These are phyloP conservation scores for Morinoia aosen DNA, from an alignment of 2,888 invertebrate genomes.

Conservation along the genomic window DNA sequence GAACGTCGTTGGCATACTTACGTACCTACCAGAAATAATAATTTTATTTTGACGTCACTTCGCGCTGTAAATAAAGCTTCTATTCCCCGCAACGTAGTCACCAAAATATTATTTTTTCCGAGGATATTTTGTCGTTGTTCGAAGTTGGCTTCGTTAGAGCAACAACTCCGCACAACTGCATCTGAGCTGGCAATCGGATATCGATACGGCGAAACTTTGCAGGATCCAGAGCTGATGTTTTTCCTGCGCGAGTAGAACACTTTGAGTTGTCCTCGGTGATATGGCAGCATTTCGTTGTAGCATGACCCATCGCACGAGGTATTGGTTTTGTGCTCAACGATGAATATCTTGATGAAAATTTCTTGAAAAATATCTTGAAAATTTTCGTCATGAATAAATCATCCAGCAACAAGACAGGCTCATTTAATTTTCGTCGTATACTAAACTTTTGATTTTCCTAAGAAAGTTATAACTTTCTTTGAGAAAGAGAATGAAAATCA, in stretches of 20 bases:
- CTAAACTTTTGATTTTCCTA: no score
- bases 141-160: constrained; percentile 12
- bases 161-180: not conserved
- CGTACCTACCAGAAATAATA: no score
- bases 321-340: not conserved
- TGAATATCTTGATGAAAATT: no score
- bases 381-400: not conserved
- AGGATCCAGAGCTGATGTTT: constrained; percentile 4
- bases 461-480: not conserved
- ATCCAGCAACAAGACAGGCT: no score
- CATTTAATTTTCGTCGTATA: no score
- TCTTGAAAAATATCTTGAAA: no score
- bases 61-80: no score
- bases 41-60: no score
- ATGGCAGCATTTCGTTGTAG: not conserved
- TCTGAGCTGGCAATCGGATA: not conserved
- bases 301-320: not conserved
- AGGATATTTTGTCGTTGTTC: not conserved
- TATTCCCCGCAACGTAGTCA: not conserved
- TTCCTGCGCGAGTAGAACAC: not conserved
- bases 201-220: not conserved
- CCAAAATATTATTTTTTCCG: not conserved
- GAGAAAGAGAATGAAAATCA: not conserved
- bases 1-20: no score
- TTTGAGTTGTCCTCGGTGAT: not conserved